Evolutionary conservation across 2,113 vertebrate species (phyloP).

Genomic region (Psilopsiagon aurifrons): DNA sequence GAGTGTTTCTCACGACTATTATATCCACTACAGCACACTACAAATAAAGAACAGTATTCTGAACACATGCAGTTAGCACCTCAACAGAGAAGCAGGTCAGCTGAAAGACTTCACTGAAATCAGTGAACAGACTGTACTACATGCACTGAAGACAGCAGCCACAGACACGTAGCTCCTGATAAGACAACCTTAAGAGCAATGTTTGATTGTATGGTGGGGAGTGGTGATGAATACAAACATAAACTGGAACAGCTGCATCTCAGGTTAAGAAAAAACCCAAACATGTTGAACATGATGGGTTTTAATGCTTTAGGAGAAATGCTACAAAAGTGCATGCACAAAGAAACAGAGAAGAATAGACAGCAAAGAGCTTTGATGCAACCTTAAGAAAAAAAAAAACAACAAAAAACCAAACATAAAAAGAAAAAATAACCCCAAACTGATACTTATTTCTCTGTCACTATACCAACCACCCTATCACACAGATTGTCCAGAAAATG

Average conservation of each 20-base stretch:
- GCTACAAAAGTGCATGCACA: not conserved
- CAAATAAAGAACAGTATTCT: not conserved
- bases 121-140: not conserved
- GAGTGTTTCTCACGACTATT: not conserved
- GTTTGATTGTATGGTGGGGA: not conserved
- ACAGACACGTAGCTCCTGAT: not conserved
- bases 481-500: not conserved
- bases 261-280: not conserved
- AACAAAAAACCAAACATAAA: not conserved
- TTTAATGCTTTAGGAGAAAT: not conserved
- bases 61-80: not conserved
- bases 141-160: not conserved
- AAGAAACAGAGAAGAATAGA: not conserved
- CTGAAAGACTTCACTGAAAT: not conserved
- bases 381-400: not conserved
- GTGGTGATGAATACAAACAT: not conserved
- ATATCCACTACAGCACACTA: not conserved
- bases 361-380: not conserved
- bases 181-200: not conserved
- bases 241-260: not conserved
- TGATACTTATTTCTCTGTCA: not conserved
- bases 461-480: not conserved
- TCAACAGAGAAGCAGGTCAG: not conserved
- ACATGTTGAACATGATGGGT: not conserved
- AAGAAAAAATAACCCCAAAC: not conserved